Evolutionary conservation across 2,113 vertebrate species (phyloP), one percentile per base, ranked within the genome.

Genomic region (Orycteropus afer): DNA sequence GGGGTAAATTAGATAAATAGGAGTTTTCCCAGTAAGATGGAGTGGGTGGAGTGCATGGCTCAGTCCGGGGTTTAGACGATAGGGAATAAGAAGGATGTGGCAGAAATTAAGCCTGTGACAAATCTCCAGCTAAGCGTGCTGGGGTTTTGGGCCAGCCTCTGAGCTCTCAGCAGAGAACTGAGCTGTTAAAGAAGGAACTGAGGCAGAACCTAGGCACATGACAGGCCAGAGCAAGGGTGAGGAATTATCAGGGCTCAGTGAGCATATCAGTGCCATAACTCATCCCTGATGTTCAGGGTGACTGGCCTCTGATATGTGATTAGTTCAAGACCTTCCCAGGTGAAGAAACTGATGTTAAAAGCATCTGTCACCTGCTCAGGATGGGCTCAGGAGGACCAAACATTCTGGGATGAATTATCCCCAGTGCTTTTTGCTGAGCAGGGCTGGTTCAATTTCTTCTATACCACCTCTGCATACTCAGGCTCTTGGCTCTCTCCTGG

Each of bases 401-500:
- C 22, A 63, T 91, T 29, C 34, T 94, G 59, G 53, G 40, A 32
- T 7, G 34, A 77, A 37, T 76, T 2, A 49, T 49, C 10, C 22
- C 25, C 42, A 69, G 6, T 61, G 37, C 71, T 57, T 86, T 89
- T n/a, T 49, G 34, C 65, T 80, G 15, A 81, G 40, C 77, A 59
- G 84, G 78, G 25, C 29, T 47, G 10, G 15, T 10, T 85, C 27
- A 71, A 40, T 76, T 94, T 51, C 40, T 78, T 67, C 61, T 55
- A 63, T n/a, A 53, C 80, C 77, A 95, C 61, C 93, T 90, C 59
- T 65, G 71, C 71, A 57, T 32, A 1, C 49, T 92, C 67, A 86
- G 71, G 86, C 29, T 74, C 49, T 93, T 65, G 89, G 57, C 81
- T 94, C 42, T 90, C 61, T 80, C 85, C 23, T 25, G 23, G 22